Conservation (phyloP, 2,113 vertebrate species). For the Mustela nigripes region DNA sequence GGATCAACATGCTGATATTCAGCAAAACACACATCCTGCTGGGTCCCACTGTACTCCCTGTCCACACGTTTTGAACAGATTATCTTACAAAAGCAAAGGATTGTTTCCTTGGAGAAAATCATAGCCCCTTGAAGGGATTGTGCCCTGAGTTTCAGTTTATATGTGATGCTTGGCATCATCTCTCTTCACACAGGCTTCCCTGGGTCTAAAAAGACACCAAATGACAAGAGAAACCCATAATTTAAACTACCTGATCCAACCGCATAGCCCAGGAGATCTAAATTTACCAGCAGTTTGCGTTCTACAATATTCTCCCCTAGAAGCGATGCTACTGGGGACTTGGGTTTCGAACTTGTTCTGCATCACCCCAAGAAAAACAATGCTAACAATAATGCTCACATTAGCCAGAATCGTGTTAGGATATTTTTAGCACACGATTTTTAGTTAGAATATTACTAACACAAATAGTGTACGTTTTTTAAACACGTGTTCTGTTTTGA, state of each 20-base stretch:
- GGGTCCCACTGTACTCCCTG: slow-evolving; percentile 14
- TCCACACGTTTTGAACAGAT: background rate
- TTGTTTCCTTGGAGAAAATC: slow-evolving; percentile 24
- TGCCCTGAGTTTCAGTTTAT: background rate
- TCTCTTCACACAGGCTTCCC: background rate
- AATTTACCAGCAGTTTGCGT: background rate
- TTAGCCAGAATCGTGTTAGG: background rate
- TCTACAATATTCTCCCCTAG: background rate
- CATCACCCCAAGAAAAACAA: background rate
- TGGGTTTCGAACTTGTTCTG: background rate
- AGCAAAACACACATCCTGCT: slow-evolving; percentile 61
- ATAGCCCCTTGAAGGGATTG: background rate
- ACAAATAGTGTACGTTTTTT: background rate
- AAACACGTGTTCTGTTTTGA: slow-evolving; percentile 35
- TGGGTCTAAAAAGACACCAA: background rate
- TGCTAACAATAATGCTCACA: background rate
- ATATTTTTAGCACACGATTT: slow-evolving; percentile 38
- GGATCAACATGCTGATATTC: slow-evolving; percentile 60
- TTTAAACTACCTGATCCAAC: background rate
- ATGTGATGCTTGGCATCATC: background rate
- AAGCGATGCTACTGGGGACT: background rate
- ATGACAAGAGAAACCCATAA: slow-evolving; percentile 24
- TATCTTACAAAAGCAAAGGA: slow-evolving; percentile 49
- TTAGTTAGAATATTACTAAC: slow-evolving; percentile 32
- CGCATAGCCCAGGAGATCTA: background rate